Conservation (phyloP, 2,888 invertebrate genomes). For the Junonia oenone region DNA sequence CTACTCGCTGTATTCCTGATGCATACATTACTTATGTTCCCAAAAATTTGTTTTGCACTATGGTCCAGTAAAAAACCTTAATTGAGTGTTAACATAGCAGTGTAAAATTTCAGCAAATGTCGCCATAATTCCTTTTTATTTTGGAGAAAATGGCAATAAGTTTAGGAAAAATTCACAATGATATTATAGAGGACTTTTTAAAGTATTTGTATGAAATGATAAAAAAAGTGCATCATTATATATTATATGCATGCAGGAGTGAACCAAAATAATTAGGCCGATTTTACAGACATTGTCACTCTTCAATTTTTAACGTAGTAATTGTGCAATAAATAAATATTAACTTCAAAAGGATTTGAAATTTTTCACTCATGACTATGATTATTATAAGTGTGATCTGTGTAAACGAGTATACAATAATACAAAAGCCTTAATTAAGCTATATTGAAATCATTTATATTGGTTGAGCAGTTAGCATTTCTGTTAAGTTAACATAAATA, state of each 20-base stretch:
- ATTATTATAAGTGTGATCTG: not conserved
- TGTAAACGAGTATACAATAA: not conserved
- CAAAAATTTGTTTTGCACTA: constrained; percentile 22
- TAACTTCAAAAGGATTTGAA: not conserved
- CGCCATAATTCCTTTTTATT: not conserved
- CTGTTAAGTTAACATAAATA: not conserved
- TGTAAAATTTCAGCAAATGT: constrained; percentile 6
- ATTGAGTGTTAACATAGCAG: constrained; percentile 26
- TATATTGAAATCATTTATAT: not conserved
- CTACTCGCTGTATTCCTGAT: constrained; percentile 15
- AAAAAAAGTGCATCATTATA: not conserved
- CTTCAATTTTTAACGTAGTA: not conserved
- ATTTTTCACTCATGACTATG: not conserved
- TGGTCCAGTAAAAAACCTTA: constrained; percentile 18
- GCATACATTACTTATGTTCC: constrained; percentile 21
- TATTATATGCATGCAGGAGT: not conserved
- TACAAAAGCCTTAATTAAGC: not conserved
- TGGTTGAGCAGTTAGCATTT: not conserved
- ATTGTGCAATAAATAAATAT: not conserved
- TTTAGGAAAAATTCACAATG: not conserved
- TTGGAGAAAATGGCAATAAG: not conserved
- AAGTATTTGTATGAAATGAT: not conserved
- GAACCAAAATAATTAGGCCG: constrained; percentile 1
- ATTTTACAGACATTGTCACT: not conserved
- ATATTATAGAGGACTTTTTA: not conserved